Evolutionary conservation across 37 sponge, comb jelly and placozoan species (phyloP).

Genomic region (Oopsacas minuta): DNA sequence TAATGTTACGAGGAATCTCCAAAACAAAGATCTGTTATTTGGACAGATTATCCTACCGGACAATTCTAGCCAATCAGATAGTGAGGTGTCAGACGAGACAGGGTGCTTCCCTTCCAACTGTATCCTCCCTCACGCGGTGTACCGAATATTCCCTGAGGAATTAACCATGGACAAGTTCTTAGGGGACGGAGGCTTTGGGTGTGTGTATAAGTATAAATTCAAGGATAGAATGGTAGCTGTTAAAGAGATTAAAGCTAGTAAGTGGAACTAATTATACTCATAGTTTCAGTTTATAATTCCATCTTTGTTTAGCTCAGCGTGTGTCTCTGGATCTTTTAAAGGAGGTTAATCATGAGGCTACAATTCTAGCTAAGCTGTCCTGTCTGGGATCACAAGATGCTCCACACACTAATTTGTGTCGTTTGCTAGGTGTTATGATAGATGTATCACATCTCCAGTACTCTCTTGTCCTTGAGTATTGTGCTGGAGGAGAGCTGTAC

Average conservation of each 20-base stretch:
- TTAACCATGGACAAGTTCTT: neutral
- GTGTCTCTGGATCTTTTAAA: neutral
- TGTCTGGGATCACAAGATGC: neutral
- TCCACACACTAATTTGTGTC: neutral
- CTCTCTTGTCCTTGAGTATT: neutral
- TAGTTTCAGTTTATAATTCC: too few species aligned
- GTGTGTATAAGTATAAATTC: neutral
- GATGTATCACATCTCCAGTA: neutral
- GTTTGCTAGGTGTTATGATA: neutral
- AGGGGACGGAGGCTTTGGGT: neutral
- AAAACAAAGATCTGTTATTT: neutral
- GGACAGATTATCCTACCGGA: neutral
- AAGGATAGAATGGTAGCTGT: neutral
- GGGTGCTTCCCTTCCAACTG: neutral
- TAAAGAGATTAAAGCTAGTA: neutral
- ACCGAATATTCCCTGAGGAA: neutral
- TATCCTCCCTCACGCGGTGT: neutral
- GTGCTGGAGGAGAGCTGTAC: constrained; percentile 6
- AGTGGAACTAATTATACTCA: too few species aligned
- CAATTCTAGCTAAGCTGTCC: constrained; percentile 1
- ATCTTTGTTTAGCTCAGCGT: neutral
- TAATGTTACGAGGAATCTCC: neutral
- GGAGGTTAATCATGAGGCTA: constrained; percentile 7
- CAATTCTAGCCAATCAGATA: neutral
- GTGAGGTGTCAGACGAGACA: neutral